phyloP scores from a whole-genome alignment of 92 coral and sea anemone species.

The Galaxea fascicularis region DNA sequence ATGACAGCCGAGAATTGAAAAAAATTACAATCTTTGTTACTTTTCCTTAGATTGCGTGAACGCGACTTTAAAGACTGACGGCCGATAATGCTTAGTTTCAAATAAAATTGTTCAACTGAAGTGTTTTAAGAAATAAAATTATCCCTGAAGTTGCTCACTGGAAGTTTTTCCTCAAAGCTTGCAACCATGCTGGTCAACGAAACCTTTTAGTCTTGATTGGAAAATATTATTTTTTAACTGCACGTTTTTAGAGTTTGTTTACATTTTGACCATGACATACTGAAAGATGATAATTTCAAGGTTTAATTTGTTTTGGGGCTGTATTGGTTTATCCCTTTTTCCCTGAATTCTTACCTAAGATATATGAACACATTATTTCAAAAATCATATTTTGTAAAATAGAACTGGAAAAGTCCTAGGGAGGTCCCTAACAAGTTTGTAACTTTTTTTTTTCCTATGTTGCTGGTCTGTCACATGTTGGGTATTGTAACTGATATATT shows the following conservation, averaged over 20 bases:
- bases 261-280: no score
- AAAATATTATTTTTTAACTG: no score
- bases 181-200: not conserved
- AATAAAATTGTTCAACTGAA: not conserved
- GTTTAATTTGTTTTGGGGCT: no score
- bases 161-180: not conserved
- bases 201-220: no score
- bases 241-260: no score
- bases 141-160: not conserved
- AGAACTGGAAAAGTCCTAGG: not conserved
- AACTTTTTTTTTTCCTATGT: not conserved
- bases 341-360: no score
- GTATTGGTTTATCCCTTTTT: not conserved
- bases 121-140: conserved; percentile 4
- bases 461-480: conserved; percentile 26
- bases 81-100: not conserved
- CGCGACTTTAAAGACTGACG: not conserved
- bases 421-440: not conserved
- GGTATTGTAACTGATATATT: conserved; percentile 20
- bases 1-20: not conserved
- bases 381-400: not conserved
- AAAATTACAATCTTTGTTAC: not conserved
- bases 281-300: no score
- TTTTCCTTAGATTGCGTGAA: conserved; percentile 1
- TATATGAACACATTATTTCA: no score